Evolutionary conservation across 2,888 invertebrate species (phyloP).

Genomic region (Aphidius colemani): DNA sequence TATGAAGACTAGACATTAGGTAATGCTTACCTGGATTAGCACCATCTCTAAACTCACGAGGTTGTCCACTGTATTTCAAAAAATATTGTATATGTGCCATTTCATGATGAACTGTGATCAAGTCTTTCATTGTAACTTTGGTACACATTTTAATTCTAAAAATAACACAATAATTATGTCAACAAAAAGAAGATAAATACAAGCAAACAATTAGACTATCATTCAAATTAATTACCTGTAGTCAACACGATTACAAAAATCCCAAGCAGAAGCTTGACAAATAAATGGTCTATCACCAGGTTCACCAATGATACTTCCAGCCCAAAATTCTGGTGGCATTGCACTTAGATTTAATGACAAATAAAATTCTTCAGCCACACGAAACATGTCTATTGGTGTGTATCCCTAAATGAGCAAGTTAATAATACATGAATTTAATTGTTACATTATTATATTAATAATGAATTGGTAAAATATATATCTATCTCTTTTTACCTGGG

Average conservation of each 20-base stretch:
- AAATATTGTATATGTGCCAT: slow-evolving; percentile 92
- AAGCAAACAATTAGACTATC: slow-evolving; percentile 1
- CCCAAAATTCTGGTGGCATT: slow-evolving; percentile 88
- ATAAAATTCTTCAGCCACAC: slow-evolving; percentile 89
- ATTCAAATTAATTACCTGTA: slow-evolving; percentile 67
- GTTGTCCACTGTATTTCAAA: slow-evolving; percentile 79
- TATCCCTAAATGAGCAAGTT: slow-evolving; percentile 81
- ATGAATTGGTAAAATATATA: neutral
- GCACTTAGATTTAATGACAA: slow-evolving; percentile 85
- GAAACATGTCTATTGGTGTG: slow-evolving; percentile 81
- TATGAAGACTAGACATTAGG: slow-evolving; percentile 21
- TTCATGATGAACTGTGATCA: slow-evolving; percentile 89
- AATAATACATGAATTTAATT: slow-evolving; percentile 23
- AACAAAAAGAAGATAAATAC: neutral
- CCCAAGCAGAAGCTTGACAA: slow-evolving; percentile 93
- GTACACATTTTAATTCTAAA: slow-evolving; percentile 87
- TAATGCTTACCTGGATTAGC: slow-evolving; percentile 81
- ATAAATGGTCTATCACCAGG: slow-evolving; percentile 76
- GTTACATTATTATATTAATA: neutral
- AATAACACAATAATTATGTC: neutral
- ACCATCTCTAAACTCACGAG: slow-evolving; percentile 86
- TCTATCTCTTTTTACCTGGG: slow-evolving; percentile 64
- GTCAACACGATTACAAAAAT: slow-evolving; percentile 88
- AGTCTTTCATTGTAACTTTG: slow-evolving; percentile 80
- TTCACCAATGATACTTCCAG: slow-evolving; percentile 81